A percentile compares a stretch with the other conserved stretches of the same genome.
These are phyloP conservation scores for Ataeniobius toweri DNA, from an alignment of 2,797 vertebrate species.

Conservation along the genomic window DNA sequence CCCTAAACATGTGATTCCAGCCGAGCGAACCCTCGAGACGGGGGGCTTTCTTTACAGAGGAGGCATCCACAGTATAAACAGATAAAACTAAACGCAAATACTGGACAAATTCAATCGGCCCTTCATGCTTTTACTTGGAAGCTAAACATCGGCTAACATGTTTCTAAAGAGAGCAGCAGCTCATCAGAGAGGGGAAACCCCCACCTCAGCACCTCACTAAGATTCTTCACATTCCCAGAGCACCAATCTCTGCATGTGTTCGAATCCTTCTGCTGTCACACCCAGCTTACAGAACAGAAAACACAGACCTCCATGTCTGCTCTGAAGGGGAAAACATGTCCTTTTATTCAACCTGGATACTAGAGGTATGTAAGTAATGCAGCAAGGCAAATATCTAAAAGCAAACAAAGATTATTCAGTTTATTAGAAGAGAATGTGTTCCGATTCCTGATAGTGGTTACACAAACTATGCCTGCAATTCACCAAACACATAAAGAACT, in stretches of 20 bases:
- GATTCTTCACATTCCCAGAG: conserved; percentile 71
- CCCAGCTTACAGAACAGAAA: conserved; percentile 54
- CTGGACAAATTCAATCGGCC: conserved; percentile 1
- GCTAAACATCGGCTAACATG: conserved; percentile 15
- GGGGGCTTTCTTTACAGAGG: not conserved
- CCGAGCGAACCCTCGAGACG: not conserved
- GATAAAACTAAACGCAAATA: not conserved
- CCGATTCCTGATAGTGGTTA: conserved; percentile 10
- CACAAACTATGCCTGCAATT: not conserved
- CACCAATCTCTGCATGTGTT: conserved; percentile 22
- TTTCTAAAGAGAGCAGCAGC: conserved; percentile 44
- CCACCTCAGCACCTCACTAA: conserved; percentile 53
- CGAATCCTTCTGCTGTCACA: conserved; percentile 50
- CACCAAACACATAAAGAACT: not conserved
- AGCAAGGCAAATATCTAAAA: not conserved
- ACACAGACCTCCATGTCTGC: conserved; percentile 35
- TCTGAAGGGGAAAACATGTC: conserved; percentile 5
- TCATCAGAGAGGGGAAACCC: conserved; percentile 55
- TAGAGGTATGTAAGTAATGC: conserved; percentile 25
- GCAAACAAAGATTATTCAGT: not conserved
- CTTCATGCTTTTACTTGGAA: not conserved
- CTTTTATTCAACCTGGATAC: conserved; percentile 33
- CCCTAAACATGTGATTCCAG: not conserved
- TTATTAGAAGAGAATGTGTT: not conserved
- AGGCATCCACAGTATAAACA: not conserved